phyloP scores from a whole-genome alignment of 2,113 vertebrate species.

The Cathartes aura region DNA sequence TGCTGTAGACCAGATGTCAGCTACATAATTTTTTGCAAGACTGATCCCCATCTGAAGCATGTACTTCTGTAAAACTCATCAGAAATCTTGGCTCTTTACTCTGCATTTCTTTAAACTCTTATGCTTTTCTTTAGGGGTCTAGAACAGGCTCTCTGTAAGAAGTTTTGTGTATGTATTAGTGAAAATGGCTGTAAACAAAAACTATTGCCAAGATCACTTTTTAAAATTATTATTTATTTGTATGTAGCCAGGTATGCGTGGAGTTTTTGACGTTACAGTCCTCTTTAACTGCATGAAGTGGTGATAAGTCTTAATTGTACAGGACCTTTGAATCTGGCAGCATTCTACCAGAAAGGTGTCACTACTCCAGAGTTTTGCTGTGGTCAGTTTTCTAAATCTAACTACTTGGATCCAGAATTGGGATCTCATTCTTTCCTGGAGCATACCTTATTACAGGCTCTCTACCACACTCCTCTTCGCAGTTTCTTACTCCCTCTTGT shows the following conservation, averaged over 20 bases:
- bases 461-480: neutral
- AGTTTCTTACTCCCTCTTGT: neutral
- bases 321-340: neutral
- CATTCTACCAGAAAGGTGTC: neutral
- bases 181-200: neutral
- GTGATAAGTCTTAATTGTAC: neutral
- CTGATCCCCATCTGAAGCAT: neutral
- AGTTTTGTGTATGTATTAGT: neutral
- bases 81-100: neutral
- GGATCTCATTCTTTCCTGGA: neutral
- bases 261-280: neutral
- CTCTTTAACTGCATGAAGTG: neutral
- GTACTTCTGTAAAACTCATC: neutral
- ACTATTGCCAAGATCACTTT: neutral
- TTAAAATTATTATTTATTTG: neutral
- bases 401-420: neutral
- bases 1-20: neutral
- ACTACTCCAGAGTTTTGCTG: neutral
- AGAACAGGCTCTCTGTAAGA: neutral
- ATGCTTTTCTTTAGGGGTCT: neutral
- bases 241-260: neutral
- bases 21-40: constrained; percentile 6
- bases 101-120: neutral
- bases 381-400: neutral
- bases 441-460: neutral